Evolutionary conservation across 2,888 invertebrate species (phyloP).

Genomic region (Sinelater perroti): DNA sequence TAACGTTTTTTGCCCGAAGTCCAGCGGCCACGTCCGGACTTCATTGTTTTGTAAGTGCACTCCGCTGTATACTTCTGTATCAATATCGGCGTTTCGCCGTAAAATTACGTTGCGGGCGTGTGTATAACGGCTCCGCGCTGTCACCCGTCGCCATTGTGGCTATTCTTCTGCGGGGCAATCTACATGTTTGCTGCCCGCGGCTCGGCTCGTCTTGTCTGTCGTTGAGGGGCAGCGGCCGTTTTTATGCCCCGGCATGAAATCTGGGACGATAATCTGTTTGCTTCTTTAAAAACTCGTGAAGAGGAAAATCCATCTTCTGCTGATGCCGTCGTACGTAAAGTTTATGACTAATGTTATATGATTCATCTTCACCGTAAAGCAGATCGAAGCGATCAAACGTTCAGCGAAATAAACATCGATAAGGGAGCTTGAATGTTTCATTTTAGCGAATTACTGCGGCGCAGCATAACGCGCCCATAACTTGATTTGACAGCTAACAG

Average conservation of each 20-base stretch:
- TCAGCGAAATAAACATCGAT: no score
- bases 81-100: conserved; percentile 15
- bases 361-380: no score
- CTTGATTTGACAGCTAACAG: no score
- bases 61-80: conserved; percentile 19
- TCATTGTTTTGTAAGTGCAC: conserved; percentile 31
- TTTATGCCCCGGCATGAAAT: conserved; percentile 3
- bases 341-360: conserved; percentile 6
- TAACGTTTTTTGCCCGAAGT: conserved; percentile 22
- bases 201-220: conserved; percentile 2
- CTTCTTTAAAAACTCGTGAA: conserved; percentile 20
- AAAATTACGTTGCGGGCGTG: conserved; percentile 13
- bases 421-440: no score
- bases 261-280: conserved; percentile 12
- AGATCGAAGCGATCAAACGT: no score
- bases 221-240: conserved; percentile 3
- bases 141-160: neutral
- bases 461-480: no score
- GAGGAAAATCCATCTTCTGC: conserved; percentile 2
- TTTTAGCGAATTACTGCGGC: no score
- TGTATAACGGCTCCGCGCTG: conserved; percentile 1
- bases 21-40: conserved; percentile 22
- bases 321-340: conserved; percentile 3
- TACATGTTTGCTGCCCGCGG: conserved; percentile 21
- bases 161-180: conserved; percentile 17